Evolutionary conservation across 2,113 vertebrate genomes (phyloP), one percentile per base, ranked within the genome.

Genomic region (Marmota flaviventris): DNA sequence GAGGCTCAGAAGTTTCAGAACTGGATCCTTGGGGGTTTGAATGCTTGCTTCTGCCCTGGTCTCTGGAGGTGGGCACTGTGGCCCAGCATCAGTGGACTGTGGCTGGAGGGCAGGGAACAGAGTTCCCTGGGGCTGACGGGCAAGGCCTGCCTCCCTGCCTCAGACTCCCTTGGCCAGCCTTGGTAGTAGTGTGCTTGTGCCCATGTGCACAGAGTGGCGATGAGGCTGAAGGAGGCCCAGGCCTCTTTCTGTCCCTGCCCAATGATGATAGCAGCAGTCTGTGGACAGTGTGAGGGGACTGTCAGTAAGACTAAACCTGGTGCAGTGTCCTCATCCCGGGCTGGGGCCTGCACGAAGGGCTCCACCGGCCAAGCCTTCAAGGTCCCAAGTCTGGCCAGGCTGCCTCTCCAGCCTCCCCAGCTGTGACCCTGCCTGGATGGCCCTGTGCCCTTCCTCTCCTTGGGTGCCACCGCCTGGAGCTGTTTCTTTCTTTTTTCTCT

Each of bases 211-310:
- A 89, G 76, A 48, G 6, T 69, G 72, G 78, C 32, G 48, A 29
- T 11, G 82, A 42, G 61, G 67, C 51, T 2, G 1, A 32, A 37
- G 32, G 4, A 1, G 37, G 45, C 53, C 61, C 8, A n/a, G 82
- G 27, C 45, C 83, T 81, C 14, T 25, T 45, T 67, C 70, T 34
- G 32, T 27, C 4, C 39, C 39, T 32, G 39, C 56, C 73, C n/a
- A 4, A 0, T 11, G 56, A 20, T 0, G 0, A n/a, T 6, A 51
- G 48, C 37, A 11, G 53, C 34, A 72, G 48, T 29, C n/a, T 61
- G 56, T 4, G 0, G 6, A 53, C n/a, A 34, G 4, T n/a, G 1
- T 16, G 51, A 73, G 58, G 65, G 69, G 18, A 16, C 6, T 1
- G 42, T 48, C 39, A 14, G 53, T 39, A 69, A 86, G 17, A 61